A percentile compares a stretch with the other conserved stretches of the same genome.
These are phyloP conservation scores for Channa striata DNA, from an alignment of 2,797 vertebrate genomes.

Conservation along the genomic window DNA sequence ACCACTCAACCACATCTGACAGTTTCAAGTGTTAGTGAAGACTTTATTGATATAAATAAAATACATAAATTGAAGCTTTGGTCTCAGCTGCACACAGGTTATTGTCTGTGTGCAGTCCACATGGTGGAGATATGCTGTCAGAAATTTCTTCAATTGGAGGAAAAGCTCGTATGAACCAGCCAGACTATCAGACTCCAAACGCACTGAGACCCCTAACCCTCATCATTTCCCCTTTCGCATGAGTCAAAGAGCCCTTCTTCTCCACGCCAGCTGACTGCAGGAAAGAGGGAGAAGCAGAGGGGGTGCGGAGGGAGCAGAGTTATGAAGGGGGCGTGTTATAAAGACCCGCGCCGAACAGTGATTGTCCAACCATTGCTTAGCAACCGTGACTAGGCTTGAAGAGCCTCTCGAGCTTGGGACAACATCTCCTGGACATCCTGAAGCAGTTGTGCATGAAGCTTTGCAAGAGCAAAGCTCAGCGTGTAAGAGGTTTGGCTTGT, in stretches of 20 bases:
- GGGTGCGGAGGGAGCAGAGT: background rate
- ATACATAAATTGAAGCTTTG: background rate
- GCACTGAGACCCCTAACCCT: constrained; percentile 67
- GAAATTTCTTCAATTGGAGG: constrained; percentile 71
- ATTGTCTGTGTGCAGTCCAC: constrained; percentile 75
- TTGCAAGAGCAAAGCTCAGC: background rate
- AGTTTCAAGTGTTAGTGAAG: background rate
- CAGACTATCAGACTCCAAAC: constrained; percentile 86
- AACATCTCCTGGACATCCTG: background rate
- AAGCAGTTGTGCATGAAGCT: too few relatives aligned
- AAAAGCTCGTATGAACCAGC: constrained; percentile 63
- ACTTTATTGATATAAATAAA: background rate
- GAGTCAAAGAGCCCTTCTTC: constrained; percentile 85
- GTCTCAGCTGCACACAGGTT: background rate
- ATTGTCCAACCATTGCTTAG: background rate
- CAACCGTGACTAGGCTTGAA: background rate
- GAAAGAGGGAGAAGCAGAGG: constrained; percentile 42
- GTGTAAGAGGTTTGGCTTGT: background rate
- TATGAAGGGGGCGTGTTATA: background rate
- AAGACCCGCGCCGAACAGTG: background rate
- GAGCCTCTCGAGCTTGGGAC: background rate
- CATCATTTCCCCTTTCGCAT: constrained; percentile 50
- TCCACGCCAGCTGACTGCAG: constrained; percentile 72
- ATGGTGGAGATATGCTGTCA: constrained; percentile 87
- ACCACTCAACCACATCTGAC: background rate